Percentiles rank a stretch among this genome's conserved stretches.
Conservation (phyloP, 2,888 invertebrate species). For the Stegana nigrithorax region DNA sequence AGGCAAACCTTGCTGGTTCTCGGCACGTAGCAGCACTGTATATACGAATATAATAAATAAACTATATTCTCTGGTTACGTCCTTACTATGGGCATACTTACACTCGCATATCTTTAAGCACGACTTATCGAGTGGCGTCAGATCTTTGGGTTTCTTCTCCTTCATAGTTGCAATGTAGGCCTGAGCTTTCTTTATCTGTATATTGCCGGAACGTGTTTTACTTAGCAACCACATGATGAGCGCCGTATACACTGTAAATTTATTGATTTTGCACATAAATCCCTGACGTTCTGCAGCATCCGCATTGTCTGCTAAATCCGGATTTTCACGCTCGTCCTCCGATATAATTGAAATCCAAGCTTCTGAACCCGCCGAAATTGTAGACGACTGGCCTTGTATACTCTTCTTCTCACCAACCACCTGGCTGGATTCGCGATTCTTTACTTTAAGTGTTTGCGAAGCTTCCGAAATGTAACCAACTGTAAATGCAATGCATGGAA, state of each 20-base stretch:
- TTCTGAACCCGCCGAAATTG: neutral
- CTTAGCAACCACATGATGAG: slow-evolving; percentile 65
- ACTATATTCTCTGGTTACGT: neutral
- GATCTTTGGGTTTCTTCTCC: slow-evolving; percentile 48
- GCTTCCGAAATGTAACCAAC: slow-evolving; percentile 54
- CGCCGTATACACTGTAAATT: slow-evolving; percentile 64
- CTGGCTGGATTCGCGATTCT: slow-evolving; percentile 25
- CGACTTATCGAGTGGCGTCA: slow-evolving; percentile 43
- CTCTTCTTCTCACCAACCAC: no score
- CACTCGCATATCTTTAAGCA: slow-evolving; percentile 62
- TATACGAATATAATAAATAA: neutral
- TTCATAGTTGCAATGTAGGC: slow-evolving; percentile 45
- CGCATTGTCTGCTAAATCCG: neutral
- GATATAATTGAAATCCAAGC: neutral
- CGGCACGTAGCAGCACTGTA: slow-evolving; percentile 61
- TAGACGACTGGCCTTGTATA: neutral
- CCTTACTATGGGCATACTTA: slow-evolving; percentile 40
- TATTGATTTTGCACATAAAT: slow-evolving; percentile 58
- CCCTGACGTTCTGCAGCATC: slow-evolving; percentile 31
- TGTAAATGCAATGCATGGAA: slow-evolving; percentile 23
- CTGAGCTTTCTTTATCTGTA: slow-evolving; percentile 52
- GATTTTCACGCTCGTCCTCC: slow-evolving; percentile 5
- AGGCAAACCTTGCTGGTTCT: slow-evolving; percentile 56
- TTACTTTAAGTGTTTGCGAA: slow-evolving; percentile 44
- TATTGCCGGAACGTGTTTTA: slow-evolving; percentile 48